Percentiles rank a stretch among this genome's conserved stretches.
Evolutionary conservation across 2,797 vertebrate species (phyloP).

Genomic region (Gymnothorax javanicus): DNA sequence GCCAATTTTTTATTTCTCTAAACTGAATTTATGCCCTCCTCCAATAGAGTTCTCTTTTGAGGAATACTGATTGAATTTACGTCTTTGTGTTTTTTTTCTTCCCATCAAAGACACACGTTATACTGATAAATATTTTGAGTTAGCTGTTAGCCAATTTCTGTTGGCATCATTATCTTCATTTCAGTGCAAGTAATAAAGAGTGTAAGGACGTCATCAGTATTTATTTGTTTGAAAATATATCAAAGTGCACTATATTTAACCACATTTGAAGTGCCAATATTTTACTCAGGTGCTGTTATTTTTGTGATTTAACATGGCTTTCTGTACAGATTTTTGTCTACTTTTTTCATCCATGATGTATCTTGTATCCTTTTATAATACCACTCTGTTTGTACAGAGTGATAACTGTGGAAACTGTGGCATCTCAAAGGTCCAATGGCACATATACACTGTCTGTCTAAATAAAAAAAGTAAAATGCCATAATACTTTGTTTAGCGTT

Average conservation of each 20-base stretch:
- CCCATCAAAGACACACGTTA: too few species aligned
- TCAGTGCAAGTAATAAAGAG: too few species aligned
- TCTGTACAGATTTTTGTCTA: neutral
- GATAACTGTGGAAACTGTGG: neutral
- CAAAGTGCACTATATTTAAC: too few species aligned
- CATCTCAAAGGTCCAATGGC: neutral
- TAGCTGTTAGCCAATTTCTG: too few species aligned
- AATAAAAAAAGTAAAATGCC: too few species aligned
- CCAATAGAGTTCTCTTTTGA: neutral
- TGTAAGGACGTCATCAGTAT: too few species aligned
- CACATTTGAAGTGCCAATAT: too few species aligned
- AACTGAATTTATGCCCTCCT: neutral
- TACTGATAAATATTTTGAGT: too few species aligned
- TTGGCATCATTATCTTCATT: too few species aligned
- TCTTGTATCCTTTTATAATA: neutral
- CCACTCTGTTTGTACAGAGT: neutral
- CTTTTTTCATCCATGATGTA: neutral
- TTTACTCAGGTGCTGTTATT: neutral
- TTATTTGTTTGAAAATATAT: too few species aligned
- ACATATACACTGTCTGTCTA: neutral
- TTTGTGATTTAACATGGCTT: neutral
- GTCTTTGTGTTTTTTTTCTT: neutral
- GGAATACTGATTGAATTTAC: neutral
- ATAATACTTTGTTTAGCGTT: too few species aligned
- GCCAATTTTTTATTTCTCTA: neutral